Evolutionary conservation across 2,797 vertebrate genomes (phyloP).

Genomic region (Cuculus canorus): DNA sequence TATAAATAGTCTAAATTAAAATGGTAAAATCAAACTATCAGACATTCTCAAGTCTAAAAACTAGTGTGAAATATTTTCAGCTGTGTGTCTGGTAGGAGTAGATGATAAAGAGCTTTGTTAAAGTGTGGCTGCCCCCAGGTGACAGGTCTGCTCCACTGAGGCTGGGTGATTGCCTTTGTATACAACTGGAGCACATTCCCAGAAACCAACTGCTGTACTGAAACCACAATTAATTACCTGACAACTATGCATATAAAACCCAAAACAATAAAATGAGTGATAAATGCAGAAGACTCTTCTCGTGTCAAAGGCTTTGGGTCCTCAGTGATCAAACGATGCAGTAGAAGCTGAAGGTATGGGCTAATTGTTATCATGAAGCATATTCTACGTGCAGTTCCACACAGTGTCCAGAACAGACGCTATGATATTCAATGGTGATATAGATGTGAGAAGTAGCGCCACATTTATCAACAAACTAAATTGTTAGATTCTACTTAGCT

Average conservation of each 20-base stretch:
- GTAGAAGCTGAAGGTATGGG: neutral
- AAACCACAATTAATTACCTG: neutral
- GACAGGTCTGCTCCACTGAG: neutral
- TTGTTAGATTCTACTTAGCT: neutral
- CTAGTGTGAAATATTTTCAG: neutral
- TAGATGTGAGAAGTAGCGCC: neutral
- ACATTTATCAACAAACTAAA: neutral
- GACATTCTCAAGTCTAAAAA: neutral
- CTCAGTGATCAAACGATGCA: neutral
- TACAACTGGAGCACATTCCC: neutral
- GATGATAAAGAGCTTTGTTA: neutral
- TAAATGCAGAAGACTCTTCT: neutral
- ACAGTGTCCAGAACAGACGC: fast-evolving
- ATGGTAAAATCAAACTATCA: neutral
- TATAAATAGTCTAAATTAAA: neutral
- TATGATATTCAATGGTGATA: neutral
- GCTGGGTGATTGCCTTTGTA: neutral
- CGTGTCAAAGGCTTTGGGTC: neutral
- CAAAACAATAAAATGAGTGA: neutral
- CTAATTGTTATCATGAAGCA: neutral
- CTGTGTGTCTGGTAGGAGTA: neutral
- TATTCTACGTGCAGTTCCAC: neutral
- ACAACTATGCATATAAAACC: neutral
- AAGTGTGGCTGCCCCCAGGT: neutral
- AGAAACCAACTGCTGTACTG: neutral